Base-by-base conservation (phyloP, 64 coral and sea anemone genomes). In the Stichodactyla mertensii region DNA sequence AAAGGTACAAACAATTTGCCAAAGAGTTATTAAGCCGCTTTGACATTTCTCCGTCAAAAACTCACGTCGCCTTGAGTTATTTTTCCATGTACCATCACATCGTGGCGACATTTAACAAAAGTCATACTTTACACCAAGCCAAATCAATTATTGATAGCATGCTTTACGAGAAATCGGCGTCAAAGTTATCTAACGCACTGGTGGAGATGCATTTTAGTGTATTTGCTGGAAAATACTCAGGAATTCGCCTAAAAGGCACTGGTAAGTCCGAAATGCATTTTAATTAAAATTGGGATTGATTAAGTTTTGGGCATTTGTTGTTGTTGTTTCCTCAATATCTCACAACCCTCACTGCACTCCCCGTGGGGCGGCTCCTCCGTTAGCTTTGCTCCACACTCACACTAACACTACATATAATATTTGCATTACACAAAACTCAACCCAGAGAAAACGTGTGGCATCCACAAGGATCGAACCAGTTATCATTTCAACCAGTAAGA, bases 1-100 rank as follows among this genome's bases (percentile, higher is more conserved):
- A 24, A 7, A 51, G 60, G 11, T 53, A 86, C 16, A 91, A 95
- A 77, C 51, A 19, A 18, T 95, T 95, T 23, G 54, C 90, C 20
- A 95, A 89, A 71, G 71, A 55, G 15, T 54, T 91, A 16, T 10
- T 71, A 6, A 64, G 78, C 0, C 86, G 24, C 10, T 86, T 95
- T 80, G 15, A 78, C 52, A 86, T 89, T 7, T 91, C 87, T 59
- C 26, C 64, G 16, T 14, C 20, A 5, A 82, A 61, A 61, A 88
- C 77, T 15, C 89, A 80, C 4, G 82, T 95, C 0, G 52, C 88
- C n/a, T 15, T 90, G 55, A 79, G 23, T 53, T 77, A 55, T 20
- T 79, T 77, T 55, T 88, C 86, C 52, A 28, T 57, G 51, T 58
- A 88, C 16, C 52, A 52, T 64, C 52, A 78, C 52, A 77, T 88